phyloP scores from a whole-genome alignment of 2,888 invertebrate species.

The Ochropleura plecta region DNA sequence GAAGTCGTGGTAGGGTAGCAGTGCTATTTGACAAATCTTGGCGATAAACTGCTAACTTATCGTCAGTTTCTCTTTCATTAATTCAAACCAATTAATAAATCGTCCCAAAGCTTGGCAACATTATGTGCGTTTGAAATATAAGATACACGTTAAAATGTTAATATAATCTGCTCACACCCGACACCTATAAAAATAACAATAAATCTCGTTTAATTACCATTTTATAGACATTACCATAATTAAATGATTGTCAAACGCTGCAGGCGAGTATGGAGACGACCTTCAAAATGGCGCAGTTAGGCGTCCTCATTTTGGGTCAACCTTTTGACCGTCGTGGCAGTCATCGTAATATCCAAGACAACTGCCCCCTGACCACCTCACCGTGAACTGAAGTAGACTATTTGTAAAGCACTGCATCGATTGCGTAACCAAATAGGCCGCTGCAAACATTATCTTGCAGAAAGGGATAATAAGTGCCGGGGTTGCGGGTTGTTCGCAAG shows the following conservation, averaged over 20 bases:
- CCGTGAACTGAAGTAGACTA: no score
- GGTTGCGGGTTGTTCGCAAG: no score
- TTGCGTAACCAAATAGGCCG: no score
- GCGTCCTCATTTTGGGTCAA: neutral
- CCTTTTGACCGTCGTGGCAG: neutral
- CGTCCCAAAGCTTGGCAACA: neutral
- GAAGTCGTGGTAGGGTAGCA: no score
- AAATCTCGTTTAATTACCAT: slow-evolving; percentile 38
- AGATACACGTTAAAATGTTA: slow-evolving; percentile 20
- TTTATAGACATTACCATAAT: slow-evolving; percentile 22
- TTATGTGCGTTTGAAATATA: slow-evolving; percentile 13
- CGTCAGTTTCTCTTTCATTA: neutral
- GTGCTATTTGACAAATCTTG: neutral
- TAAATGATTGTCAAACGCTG: slow-evolving; percentile 2
- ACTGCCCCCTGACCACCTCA: no score
- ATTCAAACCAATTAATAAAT: slow-evolving; percentile 29
- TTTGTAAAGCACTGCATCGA: no score
- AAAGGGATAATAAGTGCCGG: no score
- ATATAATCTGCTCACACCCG: slow-evolving; percentile 28
- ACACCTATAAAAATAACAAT: slow-evolving; percentile 26
- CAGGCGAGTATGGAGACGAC: neutral
- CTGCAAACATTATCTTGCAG: no score
- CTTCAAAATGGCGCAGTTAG: neutral
- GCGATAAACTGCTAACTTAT: neutral
- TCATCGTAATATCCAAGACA: neutral